Conservation (phyloP, 2,113 vertebrate species). For the Aldabrachelys gigantea region DNA sequence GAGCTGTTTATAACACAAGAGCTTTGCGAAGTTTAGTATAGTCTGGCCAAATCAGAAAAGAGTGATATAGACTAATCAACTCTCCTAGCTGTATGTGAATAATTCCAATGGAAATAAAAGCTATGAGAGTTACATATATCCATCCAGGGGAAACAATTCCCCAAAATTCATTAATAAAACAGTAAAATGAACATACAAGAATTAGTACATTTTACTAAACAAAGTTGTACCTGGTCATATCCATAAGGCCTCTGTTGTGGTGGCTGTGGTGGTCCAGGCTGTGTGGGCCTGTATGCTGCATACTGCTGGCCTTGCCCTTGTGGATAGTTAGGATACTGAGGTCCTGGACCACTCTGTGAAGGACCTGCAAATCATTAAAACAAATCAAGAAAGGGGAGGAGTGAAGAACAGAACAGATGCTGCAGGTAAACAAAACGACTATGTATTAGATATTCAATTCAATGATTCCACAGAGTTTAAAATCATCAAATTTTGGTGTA, state of each 20-base stretch:
- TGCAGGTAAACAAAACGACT: too few relatives aligned
- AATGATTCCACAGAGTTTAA: too few relatives aligned
- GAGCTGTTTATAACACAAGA: background rate
- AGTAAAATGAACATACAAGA: background rate
- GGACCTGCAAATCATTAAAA: slow-evolving; percentile 81
- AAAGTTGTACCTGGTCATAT: slow-evolving; percentile 93
- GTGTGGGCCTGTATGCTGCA: slow-evolving; percentile 91
- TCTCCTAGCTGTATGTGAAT: background rate
- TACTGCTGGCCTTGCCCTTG: slow-evolving; percentile 98
- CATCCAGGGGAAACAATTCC: background rate
- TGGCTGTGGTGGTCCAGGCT: slow-evolving; percentile 94
- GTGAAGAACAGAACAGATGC: background rate
- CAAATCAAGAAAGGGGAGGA: background rate
- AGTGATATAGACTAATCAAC: background rate
- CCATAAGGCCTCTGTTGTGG: slow-evolving; percentile 97
- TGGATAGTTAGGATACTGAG: slow-evolving; percentile 96
- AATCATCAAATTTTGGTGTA: too few relatives aligned
- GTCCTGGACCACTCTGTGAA: slow-evolving; percentile 89
- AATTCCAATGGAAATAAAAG: background rate
- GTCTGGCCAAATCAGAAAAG: background rate
- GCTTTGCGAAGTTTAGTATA: background rate
- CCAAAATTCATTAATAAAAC: background rate
- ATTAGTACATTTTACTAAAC: background rate
- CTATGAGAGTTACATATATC: background rate
- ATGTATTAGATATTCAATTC: too few relatives aligned